Conservation (phyloP, 2,888 invertebrate genomes). For the Sthenelais limicola region DNA sequence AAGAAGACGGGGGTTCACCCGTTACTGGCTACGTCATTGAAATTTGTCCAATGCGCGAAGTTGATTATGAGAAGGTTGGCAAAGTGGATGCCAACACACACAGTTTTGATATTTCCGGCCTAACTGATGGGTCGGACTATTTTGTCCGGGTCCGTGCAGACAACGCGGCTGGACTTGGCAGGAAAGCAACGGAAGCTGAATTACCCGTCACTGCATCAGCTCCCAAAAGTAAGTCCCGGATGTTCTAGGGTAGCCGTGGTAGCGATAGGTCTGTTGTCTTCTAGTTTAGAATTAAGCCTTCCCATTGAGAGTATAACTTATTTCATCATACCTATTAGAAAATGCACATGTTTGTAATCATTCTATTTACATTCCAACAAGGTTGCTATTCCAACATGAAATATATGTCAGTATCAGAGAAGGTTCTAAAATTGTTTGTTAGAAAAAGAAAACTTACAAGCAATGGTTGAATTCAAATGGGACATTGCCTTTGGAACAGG, state of each 20-base stretch:
- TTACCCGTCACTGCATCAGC: constrained; percentile 51
- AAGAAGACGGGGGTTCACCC: constrained; percentile 71
- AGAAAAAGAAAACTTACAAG: too few species aligned
- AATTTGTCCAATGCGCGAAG: constrained; percentile 55
- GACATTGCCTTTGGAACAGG: too few species aligned
- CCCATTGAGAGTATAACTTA: too few species aligned
- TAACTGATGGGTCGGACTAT: constrained; percentile 73
- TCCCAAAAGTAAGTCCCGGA: constrained; percentile 59
- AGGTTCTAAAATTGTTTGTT: too few species aligned
- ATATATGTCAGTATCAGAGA: too few species aligned
- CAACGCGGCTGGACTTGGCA: constrained; percentile 83
- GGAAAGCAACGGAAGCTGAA: constrained; percentile 55
- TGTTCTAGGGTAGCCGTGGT: neutral
- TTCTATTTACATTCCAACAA: too few species aligned
- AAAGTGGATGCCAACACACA: constrained; percentile 44
- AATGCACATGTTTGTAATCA: too few species aligned
- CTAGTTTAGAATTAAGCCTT: too few species aligned
- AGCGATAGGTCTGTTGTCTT: too few species aligned
- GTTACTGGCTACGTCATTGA: constrained; percentile 67
- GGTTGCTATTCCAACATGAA: too few species aligned
- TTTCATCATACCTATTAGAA: too few species aligned
- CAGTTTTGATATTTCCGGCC: constrained; percentile 52
- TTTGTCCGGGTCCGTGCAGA: constrained; percentile 89
- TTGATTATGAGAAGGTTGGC: constrained; percentile 43
- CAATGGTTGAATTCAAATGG: too few species aligned